Percentiles rank a stretch among this genome's conserved stretches.
Conservation (phyloP, 2,113 vertebrate genomes). For the Passer montanus region DNA sequence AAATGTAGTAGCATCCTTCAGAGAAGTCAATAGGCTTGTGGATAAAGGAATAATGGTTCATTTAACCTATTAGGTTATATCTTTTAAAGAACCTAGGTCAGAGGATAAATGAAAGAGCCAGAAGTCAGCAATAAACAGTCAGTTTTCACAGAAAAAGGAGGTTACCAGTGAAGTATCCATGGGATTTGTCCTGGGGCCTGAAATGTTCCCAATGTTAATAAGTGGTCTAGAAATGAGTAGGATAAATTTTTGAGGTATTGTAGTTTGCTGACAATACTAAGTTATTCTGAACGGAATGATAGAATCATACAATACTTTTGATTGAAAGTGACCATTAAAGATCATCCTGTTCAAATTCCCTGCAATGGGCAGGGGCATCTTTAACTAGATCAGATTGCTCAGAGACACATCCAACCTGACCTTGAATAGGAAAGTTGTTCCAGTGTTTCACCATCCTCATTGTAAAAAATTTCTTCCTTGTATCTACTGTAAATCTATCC, state of each 20-base stretch:
- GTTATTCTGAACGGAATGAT: background rate
- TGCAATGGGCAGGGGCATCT: background rate
- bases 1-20: background rate
- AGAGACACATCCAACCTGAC: background rate
- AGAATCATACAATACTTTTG: background rate
- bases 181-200: background rate
- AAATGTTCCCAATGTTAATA: background rate
- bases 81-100: background rate
- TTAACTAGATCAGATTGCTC: background rate
- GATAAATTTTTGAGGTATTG: background rate
- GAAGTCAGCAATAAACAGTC: background rate
- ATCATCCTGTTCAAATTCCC: background rate
- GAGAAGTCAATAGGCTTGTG: background rate
- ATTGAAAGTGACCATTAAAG: background rate
- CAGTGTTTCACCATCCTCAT: background rate
- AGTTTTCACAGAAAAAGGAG: background rate
- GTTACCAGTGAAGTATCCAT: background rate
- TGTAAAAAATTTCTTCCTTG: background rate
- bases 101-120: background rate
- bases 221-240: background rate
- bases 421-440: background rate
- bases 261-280: background rate
- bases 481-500: background rate
- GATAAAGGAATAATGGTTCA: background rate
- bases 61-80: background rate